Percentiles rank a stretch among this genome's conserved stretches.
Evolutionary conservation across 53 echinoderm and acorn worm genomes (phyloP).

Genomic region (Hippasteria phrygiana): DNA sequence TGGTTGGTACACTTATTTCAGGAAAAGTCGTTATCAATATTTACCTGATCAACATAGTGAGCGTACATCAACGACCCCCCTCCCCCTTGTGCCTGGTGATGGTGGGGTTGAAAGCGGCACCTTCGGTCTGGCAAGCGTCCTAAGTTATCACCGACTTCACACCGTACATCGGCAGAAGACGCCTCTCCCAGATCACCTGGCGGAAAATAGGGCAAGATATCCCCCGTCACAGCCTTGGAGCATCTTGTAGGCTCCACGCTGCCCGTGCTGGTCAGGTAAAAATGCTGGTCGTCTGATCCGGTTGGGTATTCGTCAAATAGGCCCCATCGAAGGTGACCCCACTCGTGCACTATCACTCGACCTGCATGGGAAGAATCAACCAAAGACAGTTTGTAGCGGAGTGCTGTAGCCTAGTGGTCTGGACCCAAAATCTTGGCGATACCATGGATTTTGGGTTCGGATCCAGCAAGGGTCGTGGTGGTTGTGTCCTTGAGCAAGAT

Average conservation of each 20-base stretch:
- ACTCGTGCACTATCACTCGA: conserved; percentile 77
- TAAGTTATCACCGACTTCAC: conserved; percentile 11
- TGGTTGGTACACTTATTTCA: no score
- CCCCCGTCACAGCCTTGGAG: conserved; percentile 65
- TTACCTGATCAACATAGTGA: conserved; percentile 47
- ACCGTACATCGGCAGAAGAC: not conserved
- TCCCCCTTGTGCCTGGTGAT: conserved; percentile 43
- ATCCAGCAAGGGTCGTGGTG: no score
- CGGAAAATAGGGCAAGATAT: not conserved
- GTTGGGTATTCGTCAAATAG: conserved; percentile 81
- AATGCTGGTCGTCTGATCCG: conserved; percentile 50
- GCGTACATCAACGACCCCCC: conserved; percentile 79
- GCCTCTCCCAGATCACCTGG: not conserved
- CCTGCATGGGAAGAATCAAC: conserved; percentile 30
- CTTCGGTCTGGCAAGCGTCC: conserved; percentile 43
- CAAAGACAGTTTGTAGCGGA: no score
- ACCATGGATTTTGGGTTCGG: no score
- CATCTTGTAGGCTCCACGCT: conserved; percentile 71
- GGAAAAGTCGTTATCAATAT: not conserved
- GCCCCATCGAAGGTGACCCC: conserved; percentile 89
- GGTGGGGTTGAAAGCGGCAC: conserved; percentile 63
- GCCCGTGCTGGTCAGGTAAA: conserved; percentile 64
- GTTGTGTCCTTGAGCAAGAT: no score
- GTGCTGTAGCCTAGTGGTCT: no score
- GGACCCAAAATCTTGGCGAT: no score